Percentiles rank a stretch among this genome's conserved stretches.
Conservation (phyloP, 2,797 vertebrate species). For the Gambusia yucatana region DNA sequence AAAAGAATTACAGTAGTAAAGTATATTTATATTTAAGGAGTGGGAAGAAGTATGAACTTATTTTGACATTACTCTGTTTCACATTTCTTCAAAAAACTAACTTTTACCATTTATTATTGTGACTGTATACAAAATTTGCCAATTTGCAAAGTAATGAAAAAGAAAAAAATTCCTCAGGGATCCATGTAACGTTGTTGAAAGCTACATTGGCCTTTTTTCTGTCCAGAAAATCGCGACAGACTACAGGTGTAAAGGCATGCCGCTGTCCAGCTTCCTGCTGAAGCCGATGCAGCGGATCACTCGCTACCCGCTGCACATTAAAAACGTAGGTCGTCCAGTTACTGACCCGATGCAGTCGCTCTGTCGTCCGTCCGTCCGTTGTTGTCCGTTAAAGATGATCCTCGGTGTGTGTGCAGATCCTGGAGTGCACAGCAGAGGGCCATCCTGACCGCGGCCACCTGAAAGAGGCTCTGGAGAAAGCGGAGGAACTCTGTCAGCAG, state of each 20-base stretch:
- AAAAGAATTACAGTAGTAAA: too few species aligned
- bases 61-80: too few species aligned
- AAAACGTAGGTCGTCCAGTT: conserved; percentile 82
- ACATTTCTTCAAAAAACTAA: too few species aligned
- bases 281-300: conserved; percentile 99
- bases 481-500: conserved; percentile 90
- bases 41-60: too few species aligned
- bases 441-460: conserved; percentile 86
- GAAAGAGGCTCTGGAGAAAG: conserved; percentile 88
- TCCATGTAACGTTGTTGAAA: not conserved
- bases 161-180: too few species aligned
- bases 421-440: conserved; percentile 90
- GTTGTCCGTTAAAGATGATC: conserved; percentile 1
- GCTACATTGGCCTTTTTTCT: not conserved
- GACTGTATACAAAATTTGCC: too few species aligned
- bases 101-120: too few species aligned
- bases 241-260: conserved; percentile 96
- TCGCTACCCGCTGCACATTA: conserved; percentile 96
- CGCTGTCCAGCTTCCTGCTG: conserved; percentile 95
- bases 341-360: not conserved
- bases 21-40: too few species aligned
- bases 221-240: conserved; percentile 92
- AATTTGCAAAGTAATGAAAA: too few species aligned
- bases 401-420: conserved; percentile 80
- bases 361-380: not conserved